Conservation (phyloP, 2,797 vertebrate genomes). For the Esox lucius region DNA sequence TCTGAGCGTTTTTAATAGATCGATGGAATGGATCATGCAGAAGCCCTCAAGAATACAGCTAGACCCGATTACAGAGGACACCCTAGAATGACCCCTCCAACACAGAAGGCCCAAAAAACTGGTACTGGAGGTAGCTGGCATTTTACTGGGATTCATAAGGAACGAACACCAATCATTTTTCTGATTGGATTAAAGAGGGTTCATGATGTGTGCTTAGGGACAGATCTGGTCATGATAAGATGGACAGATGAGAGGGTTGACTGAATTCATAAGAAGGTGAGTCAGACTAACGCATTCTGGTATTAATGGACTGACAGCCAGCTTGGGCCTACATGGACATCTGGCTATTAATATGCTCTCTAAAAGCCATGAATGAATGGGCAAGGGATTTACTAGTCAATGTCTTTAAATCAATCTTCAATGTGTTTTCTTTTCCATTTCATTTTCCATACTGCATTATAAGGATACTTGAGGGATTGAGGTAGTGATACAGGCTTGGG, state of each 20-base stretch:
- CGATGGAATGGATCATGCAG: background rate
- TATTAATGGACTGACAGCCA: background rate
- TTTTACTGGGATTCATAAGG: conserved; percentile 29
- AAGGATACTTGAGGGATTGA: background rate
- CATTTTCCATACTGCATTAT: background rate
- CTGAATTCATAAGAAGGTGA: background rate
- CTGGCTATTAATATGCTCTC: background rate
- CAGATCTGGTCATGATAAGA: conserved; percentile 8
- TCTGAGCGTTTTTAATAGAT: too few species aligned
- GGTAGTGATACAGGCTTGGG: background rate
- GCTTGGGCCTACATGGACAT: background rate
- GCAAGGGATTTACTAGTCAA: background rate
- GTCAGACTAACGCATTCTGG: background rate
- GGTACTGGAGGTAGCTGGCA: conserved; percentile 65
- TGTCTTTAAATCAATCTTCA: background rate
- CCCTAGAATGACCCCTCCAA: conserved; percentile 27
- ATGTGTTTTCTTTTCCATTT: background rate
- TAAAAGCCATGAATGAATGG: background rate
- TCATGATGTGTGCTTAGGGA: conserved; percentile 53
- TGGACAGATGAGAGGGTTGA: background rate
- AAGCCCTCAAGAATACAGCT: background rate
- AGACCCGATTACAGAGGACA: background rate
- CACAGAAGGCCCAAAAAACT: conserved; percentile 45
- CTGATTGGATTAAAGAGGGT: conserved; percentile 62
- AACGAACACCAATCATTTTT: conserved; percentile 59